These are phyloP conservation scores for Nannoperca obscura DNA, from an alignment of 2,797 vertebrate species.

Conservation along the genomic window DNA sequence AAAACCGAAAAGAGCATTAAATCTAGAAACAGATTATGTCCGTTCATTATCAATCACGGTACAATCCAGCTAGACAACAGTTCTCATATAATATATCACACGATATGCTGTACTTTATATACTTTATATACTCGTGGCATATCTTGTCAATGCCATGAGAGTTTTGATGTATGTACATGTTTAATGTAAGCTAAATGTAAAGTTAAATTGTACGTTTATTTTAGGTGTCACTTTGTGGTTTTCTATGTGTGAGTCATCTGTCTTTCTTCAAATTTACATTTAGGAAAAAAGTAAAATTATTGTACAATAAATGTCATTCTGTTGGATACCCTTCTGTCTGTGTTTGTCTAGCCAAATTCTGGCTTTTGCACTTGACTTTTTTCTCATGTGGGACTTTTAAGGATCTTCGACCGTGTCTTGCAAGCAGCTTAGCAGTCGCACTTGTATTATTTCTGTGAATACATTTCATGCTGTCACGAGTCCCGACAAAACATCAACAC, in stretches of 20 bases:
- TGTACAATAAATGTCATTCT: background rate
- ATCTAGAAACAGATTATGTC: too few species aligned
- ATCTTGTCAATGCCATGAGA: background rate
- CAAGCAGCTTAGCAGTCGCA: background rate
- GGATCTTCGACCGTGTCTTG: background rate
- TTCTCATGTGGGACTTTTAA: background rate
- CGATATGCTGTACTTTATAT: too few species aligned
- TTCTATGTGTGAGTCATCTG: background rate
- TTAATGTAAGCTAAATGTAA: background rate
- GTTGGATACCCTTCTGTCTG: background rate
- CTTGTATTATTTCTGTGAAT: slow-evolving; percentile 42
- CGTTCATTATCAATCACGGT: too few species aligned
- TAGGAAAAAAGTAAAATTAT: background rate
- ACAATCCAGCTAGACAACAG: too few species aligned
- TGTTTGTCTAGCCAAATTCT: background rate
- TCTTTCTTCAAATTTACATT: background rate
- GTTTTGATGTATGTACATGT: background rate
- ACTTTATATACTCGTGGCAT: background rate
- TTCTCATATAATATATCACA: too few species aligned
- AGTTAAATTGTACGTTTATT: background rate
- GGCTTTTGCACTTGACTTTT: background rate
- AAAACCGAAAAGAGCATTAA: too few species aligned
- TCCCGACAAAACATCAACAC: slow-evolving; percentile 85
- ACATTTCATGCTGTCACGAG: slow-evolving; percentile 58
- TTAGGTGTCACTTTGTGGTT: background rate